Base-by-base conservation (phyloP, 2,888 invertebrate species). In the Hermaeophaga mercurialis region DNA sequence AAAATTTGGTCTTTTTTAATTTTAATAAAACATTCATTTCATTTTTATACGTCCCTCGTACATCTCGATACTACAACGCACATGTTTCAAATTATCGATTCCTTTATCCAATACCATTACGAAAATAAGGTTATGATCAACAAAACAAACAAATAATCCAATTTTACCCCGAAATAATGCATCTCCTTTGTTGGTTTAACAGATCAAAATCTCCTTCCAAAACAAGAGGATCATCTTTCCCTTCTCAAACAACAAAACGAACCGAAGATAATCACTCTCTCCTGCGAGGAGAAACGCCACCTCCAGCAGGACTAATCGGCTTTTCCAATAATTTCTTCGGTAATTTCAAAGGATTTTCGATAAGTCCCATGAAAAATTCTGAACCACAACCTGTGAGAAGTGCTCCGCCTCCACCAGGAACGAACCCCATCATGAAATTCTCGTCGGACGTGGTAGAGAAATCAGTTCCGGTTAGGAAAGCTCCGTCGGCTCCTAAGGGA, bases 301-400 rank as follows among this genome's bases (percentile, higher is more conserved):
- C 66, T 46, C 55, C 63, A 1, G 56, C 62, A n/a, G 50, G 50
- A 9, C 19, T 52, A 14, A 52, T 43, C 28, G 66, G 68, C 4
- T 61, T 73, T 9, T 67, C 71, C 39, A 80, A 78, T 57, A 87
- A 87, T 69, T 86, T 93, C 78, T 91, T 91, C 74, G 93, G 93
- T 1, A 89, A 91, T 69, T 92, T 91, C 79, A 91, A 90, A 77
- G 93, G 93, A 0, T 94, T 93, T 76, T 64, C 89, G 0, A 81
- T 94, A 38, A 82, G 85, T 0, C 89, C 90, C 0, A 79, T 87
- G 0, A 82, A 82, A 1, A 81, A 82, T 39, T 26, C 58, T 2
- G 68, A 73, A 8, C 73, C 75, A 56, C 68, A 72, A 12, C 65
- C 67, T 2, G 57, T 71, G 47, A 66, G 83, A 1, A 85, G 88